These are phyloP conservation scores for Entomobrya proxima DNA, from an alignment of 2,888 invertebrate species.

Conservation along the genomic window DNA sequence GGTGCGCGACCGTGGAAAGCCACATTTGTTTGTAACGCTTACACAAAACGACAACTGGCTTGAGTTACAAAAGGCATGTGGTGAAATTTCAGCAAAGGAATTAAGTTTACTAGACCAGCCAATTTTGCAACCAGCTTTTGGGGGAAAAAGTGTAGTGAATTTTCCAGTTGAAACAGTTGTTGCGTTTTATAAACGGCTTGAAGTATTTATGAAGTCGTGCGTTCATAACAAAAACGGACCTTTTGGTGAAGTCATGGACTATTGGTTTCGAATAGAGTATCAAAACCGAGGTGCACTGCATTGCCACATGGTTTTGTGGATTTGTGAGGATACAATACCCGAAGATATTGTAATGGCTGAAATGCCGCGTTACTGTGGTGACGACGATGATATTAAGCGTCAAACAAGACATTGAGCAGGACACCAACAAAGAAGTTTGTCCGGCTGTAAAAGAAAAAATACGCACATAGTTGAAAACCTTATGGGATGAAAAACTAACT, in stretches of 20 bases:
- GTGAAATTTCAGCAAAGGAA: background rate
- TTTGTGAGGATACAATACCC: slow-evolving; percentile 25
- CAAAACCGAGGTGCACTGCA: slow-evolving; percentile 31
- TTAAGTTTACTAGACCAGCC: background rate
- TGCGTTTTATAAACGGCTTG: slow-evolving; percentile 8
- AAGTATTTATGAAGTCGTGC: slow-evolving; percentile 16
- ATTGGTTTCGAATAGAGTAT: slow-evolving; percentile 29
- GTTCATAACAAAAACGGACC: slow-evolving; percentile 24
- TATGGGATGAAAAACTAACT: slow-evolving; percentile 6
- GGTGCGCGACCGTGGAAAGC: slow-evolving; percentile 13
- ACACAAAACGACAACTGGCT: slow-evolving; percentile 36
- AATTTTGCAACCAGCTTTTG: slow-evolving; percentile 29
- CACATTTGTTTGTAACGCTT: background rate
- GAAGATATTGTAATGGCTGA: slow-evolving; percentile 23
- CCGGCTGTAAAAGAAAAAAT: background rate
- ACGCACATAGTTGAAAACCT: background rate
- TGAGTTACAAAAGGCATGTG: slow-evolving; percentile 7
- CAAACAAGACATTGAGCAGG: background rate
- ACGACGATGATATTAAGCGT: background rate
- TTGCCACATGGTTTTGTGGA: slow-evolving; percentile 32
- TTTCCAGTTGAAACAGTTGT: slow-evolving; percentile 35
- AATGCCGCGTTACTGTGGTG: slow-evolving; percentile 33
- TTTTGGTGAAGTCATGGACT: slow-evolving; percentile 36
- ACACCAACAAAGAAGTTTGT: background rate
- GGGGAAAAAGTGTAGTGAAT: slow-evolving; percentile 2